Conservation (phyloP, 2,888 invertebrate species). For the Euspilapteryx auroguttella region DNA sequence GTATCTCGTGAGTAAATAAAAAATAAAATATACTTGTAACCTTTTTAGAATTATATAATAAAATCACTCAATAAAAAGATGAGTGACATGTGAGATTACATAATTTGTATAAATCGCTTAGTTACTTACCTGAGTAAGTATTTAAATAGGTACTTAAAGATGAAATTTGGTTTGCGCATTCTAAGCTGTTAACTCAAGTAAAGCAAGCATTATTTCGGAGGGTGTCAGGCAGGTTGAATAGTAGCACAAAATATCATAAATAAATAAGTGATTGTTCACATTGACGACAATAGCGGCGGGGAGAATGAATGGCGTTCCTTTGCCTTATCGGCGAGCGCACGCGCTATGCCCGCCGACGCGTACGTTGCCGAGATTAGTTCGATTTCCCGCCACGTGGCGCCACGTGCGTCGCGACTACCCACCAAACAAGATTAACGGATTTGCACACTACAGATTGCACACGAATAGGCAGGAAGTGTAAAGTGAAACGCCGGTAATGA, state of each 20-base stretch:
- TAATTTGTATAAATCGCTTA: too few species aligned
- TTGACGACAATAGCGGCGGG: slow-evolving; percentile 47
- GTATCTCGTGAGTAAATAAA: too few species aligned
- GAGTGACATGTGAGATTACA: too few species aligned
- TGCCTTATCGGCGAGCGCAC: slow-evolving; percentile 51
- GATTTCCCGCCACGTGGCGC: slow-evolving; percentile 55
- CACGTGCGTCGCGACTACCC: slow-evolving; percentile 42
- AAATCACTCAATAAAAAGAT: too few species aligned
- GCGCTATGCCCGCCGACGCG: slow-evolving; percentile 48
- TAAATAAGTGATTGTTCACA: slow-evolving; percentile 53
- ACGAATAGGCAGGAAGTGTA: slow-evolving; percentile 58
- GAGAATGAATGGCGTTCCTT: slow-evolving; percentile 58
- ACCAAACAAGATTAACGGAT: slow-evolving; percentile 59
- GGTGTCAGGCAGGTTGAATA: slow-evolving; percentile 54
- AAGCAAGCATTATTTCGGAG: slow-evolving; percentile 32
- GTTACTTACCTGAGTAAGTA: too few species aligned
- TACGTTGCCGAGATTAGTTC: slow-evolving; percentile 53
- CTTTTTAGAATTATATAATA: too few species aligned
- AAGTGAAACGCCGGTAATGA: slow-evolving; percentile 58
- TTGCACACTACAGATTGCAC: slow-evolving; percentile 61
- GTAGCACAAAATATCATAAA: slow-evolving; percentile 57
- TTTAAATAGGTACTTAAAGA: too few species aligned
- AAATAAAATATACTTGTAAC: too few species aligned
- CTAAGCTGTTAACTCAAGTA: too few species aligned
- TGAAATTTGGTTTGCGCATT: too few species aligned